Conservation (phyloP, 2,888 invertebrate species). For the Antitype chi region DNA sequence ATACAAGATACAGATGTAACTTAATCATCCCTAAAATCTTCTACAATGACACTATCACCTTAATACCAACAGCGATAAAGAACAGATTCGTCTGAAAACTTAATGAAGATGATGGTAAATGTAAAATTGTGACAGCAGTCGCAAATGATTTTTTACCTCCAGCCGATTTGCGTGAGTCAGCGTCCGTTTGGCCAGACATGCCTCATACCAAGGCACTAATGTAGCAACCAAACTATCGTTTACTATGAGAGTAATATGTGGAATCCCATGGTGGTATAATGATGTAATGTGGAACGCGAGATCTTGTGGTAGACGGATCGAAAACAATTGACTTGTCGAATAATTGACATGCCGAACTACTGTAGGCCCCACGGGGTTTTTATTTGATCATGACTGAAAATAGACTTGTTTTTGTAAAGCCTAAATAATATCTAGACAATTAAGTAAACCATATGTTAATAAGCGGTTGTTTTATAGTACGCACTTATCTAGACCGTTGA, state of each 20-base stretch:
- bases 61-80: slow-evolving; percentile 65
- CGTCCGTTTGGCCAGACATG: slow-evolving; percentile 78
- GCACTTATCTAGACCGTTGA: neutral
- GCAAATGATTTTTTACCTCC: slow-evolving; percentile 69
- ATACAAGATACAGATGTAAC: slow-evolving; percentile 56
- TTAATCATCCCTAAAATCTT: slow-evolving; percentile 45
- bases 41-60: slow-evolving; percentile 33
- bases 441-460: slow-evolving; percentile 25
- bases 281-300: slow-evolving; percentile 24
- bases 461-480: slow-evolving; percentile 25
- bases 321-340: slow-evolving; percentile 60
- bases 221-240: slow-evolving; percentile 34
- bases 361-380: slow-evolving; percentile 58
- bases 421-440: slow-evolving; percentile 52
- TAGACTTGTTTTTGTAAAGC: slow-evolving; percentile 46
- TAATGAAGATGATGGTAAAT: slow-evolving; percentile 58
- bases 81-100: slow-evolving; percentile 63
- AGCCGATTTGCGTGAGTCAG: slow-evolving; percentile 79
- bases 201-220: slow-evolving; percentile 64
- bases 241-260: slow-evolving; percentile 3
- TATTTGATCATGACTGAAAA: slow-evolving; percentile 59
- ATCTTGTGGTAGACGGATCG: slow-evolving; percentile 54
- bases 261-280: slow-evolving; percentile 24
- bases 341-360: slow-evolving; percentile 59
- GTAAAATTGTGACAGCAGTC: slow-evolving; percentile 62